Percentiles rank a stretch among this genome's conserved stretches.
Conservation (phyloP, 2,113 vertebrate genomes). For the Hirundichthys speculiger region DNA sequence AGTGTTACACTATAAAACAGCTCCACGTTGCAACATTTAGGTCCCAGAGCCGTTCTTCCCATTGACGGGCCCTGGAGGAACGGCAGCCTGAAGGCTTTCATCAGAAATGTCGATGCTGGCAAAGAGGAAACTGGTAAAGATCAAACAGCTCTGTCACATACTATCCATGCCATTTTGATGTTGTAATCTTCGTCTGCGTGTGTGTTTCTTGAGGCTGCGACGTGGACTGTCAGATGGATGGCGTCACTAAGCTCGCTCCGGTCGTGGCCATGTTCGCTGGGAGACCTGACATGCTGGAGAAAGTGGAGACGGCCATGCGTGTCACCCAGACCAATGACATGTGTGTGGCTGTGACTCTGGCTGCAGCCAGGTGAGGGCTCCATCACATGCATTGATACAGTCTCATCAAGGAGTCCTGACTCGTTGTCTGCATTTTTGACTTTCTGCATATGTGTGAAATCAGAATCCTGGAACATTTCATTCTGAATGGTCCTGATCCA, state of each 20-base stretch:
- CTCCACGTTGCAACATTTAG: slow-evolving; percentile 23
- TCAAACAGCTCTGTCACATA: neutral
- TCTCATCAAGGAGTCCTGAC: neutral
- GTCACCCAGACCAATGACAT: slow-evolving; percentile 75
- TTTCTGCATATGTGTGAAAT: neutral
- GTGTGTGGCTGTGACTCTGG: slow-evolving; percentile 71
- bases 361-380: slow-evolving; percentile 66
- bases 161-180: neutral
- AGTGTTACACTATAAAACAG: neutral
- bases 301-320: slow-evolving; percentile 61
- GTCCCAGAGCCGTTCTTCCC: slow-evolving; percentile 71
- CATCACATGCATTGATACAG: no score
- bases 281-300: slow-evolving; percentile 70
- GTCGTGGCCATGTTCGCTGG: slow-evolving; percentile 73
- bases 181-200: neutral
- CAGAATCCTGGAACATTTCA: slow-evolving; percentile 75
- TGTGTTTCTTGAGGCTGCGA: slow-evolving; percentile 60
- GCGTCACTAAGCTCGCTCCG: slow-evolving; percentile 71
- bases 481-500: slow-evolving; percentile 68
- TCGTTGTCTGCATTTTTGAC: neutral
- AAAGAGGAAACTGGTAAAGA: slow-evolving; percentile 71
- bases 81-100: slow-evolving; percentile 72
- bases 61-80: slow-evolving; percentile 76
- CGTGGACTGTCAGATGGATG: slow-evolving; percentile 73
- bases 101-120: slow-evolving; percentile 74